Base-by-base conservation (phyloP, 2,113 vertebrate genomes). In the Dipodomys stephensi region DNA sequence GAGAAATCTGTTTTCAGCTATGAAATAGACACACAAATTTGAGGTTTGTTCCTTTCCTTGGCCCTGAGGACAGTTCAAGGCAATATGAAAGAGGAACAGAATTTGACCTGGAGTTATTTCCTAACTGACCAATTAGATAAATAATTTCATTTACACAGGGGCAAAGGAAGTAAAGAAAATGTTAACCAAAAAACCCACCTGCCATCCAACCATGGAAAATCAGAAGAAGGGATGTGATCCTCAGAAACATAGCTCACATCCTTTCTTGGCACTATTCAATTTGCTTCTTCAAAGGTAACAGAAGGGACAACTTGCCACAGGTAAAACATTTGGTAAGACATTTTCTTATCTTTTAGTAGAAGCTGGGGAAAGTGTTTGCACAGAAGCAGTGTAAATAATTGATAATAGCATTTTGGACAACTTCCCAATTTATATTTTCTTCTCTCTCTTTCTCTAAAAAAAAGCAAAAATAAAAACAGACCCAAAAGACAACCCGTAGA, bases 381-480 rank as follows among this genome's bases (percentile, higher is more conserved):
- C 22, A 87, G 90, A 91, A 83, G 23, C n/a, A 68, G 62, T 65
- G 49, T 92, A 92, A 95, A 95, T 94, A 95, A 95, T 95, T 94
- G 85, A 96, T 90, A 71, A 82, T 73, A 64, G 62, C 11, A n/a
- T 88, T 96, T 95, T 76, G 79, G 84, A 74, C 71, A 94, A 94
- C 60, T 94, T 91, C 67, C 74, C 82, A 92, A 88, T 91, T 94
- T 91, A 76, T 85, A 92, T 64, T 92, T 94, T 94, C 79, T 73
- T 92, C 84, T 57, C 53, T 57, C 12, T 57, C 53, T 57, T 39
- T 39, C 49, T 87, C 86, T 72, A n/a, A 39, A 92, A 39, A 91
- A 95, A 72, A 64, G 71, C 67, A 91, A 95, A 94, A 95, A 69
- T 76, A 74, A 92, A 92, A 83, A 44, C 44, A 78, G 82, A 92